Evolutionary conservation across 2,888 invertebrate species (phyloP).

Genomic region (Ophioninae sp.): DNA sequence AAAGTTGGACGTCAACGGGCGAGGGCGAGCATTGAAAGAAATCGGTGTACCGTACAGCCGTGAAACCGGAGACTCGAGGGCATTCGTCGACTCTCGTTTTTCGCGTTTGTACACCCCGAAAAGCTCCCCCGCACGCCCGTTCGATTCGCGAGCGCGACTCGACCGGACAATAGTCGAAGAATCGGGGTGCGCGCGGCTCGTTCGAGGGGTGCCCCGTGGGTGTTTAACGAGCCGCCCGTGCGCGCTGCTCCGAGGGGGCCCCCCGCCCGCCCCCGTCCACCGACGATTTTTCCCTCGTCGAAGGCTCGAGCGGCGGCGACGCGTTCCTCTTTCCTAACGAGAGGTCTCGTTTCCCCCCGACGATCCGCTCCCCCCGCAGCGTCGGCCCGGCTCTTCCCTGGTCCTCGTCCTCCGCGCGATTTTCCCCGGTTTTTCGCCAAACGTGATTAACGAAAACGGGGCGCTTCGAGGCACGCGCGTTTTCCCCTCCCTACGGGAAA

Average conservation of each 20-base stretch:
- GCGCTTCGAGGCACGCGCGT: constrained; percentile 39
- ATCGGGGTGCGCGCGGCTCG: constrained; percentile 76
- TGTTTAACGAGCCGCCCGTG: constrained; percentile 79
- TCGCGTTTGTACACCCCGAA: not conserved
- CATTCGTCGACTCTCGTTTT: not conserved
- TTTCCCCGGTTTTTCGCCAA: constrained; percentile 15
- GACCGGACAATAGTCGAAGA: constrained; percentile 79
- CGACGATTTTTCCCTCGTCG: constrained; percentile 56
- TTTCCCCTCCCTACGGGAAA: too few relatives aligned
- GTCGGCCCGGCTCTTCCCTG: not conserved
- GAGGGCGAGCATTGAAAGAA: constrained; percentile 27
- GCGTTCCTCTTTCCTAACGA: not conserved
- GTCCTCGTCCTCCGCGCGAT: not conserved
- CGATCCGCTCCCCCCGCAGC: not conserved
- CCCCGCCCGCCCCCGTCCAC: not conserved
- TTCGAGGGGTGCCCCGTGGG: constrained; percentile 76
- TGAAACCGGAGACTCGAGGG: constrained; percentile 13
- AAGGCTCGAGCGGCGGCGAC: constrained; percentile 21
- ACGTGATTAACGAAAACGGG: constrained; percentile 65
- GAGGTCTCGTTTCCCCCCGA: not conserved
- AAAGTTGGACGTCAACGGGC: not conserved
- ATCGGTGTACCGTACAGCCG: constrained; percentile 20
- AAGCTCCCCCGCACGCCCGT: constrained; percentile 23
- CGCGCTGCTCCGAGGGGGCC: constrained; percentile 57
- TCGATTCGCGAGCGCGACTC: constrained; percentile 57